phyloP scores from a whole-genome alignment of 2,113 vertebrate species.

The Campylomormyrus numenius region DNA sequence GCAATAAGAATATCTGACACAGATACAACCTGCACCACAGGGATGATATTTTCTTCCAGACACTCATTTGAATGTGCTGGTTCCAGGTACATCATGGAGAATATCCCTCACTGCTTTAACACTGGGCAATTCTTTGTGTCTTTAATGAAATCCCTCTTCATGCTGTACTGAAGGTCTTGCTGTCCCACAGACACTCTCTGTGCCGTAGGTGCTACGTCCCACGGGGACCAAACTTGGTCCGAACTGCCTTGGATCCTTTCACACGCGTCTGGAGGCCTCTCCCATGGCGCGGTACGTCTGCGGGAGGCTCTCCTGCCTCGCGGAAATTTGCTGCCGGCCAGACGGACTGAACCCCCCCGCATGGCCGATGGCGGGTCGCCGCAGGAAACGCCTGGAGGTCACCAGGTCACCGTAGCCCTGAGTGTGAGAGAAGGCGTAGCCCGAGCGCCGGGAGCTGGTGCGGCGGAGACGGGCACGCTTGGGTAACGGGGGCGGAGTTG shows the following conservation, averaged over 20 bases:
- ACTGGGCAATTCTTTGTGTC: not conserved
- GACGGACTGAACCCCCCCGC: constrained; percentile 28
- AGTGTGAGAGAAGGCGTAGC: constrained; percentile 91
- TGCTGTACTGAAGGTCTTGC: not conserved
- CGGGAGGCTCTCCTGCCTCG: constrained; percentile 40
- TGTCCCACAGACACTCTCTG: not conserved
- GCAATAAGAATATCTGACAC: not conserved
- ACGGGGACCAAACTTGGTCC: not conserved
- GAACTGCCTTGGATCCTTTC: not conserved
- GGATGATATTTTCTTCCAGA: not conserved
- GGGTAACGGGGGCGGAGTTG: constrained; percentile 43
- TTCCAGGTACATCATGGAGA: not conserved
- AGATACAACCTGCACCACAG: not conserved
- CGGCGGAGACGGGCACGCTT: constrained; percentile 43
- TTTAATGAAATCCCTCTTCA: not conserved
- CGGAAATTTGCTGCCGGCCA: constrained; percentile 29
- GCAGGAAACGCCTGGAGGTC: constrained; percentile 65
- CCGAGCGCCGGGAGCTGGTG: constrained; percentile 69
- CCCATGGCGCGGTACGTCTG: constrained; percentile 52
- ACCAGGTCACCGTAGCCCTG: constrained; percentile 85
- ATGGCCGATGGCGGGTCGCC: constrained; percentile 38
- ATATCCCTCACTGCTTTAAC: not conserved
- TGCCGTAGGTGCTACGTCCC: not conserved
- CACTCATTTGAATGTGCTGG: not conserved
- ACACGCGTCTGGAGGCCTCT: constrained; percentile 22